A percentile compares a stretch with the other conserved stretches of the same genome.
These are phyloP conservation scores for Equus quagga DNA, from an alignment of 2,113 vertebrate genomes.

Conservation along the genomic window DNA sequence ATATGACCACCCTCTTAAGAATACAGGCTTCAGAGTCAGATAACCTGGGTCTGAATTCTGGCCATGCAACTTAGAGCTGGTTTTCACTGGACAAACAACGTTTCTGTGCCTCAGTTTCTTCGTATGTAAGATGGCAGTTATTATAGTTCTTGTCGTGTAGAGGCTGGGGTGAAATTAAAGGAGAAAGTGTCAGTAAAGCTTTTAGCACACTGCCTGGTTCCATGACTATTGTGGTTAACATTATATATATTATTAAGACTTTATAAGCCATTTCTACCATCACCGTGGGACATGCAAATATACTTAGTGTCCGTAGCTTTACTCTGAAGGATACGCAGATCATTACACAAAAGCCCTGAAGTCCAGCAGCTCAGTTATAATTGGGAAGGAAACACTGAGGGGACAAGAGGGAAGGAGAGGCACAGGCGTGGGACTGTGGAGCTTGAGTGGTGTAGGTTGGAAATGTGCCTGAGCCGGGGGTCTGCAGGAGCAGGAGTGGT, in stretches of 20 bases:
- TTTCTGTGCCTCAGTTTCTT: background rate
- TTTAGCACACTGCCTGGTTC: background rate
- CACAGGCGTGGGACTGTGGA: background rate
- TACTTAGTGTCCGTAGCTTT: accelerated
- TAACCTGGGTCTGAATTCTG: background rate
- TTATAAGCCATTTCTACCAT: background rate
- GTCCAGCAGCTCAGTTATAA: background rate
- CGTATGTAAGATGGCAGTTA: background rate
- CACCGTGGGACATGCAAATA: background rate
- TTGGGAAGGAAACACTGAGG: background rate
- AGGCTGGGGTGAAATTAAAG: background rate
- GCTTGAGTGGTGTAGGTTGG: background rate
- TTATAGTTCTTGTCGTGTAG: background rate
- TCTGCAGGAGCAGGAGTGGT: background rate
- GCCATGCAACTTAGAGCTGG: background rate
- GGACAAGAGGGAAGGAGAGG: background rate
- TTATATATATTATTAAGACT: background rate
- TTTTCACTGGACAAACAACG: background rate
- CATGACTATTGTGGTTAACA: background rate
- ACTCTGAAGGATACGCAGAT: background rate
- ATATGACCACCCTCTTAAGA: background rate
- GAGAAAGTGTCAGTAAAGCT: background rate
- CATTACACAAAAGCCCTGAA: background rate
- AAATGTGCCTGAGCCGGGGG: background rate
- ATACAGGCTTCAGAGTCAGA: background rate